Evolutionary conservation across 2,888 invertebrate genomes (phyloP), one percentile per base, ranked within the genome.

Genomic region (Eledona agricola): DNA sequence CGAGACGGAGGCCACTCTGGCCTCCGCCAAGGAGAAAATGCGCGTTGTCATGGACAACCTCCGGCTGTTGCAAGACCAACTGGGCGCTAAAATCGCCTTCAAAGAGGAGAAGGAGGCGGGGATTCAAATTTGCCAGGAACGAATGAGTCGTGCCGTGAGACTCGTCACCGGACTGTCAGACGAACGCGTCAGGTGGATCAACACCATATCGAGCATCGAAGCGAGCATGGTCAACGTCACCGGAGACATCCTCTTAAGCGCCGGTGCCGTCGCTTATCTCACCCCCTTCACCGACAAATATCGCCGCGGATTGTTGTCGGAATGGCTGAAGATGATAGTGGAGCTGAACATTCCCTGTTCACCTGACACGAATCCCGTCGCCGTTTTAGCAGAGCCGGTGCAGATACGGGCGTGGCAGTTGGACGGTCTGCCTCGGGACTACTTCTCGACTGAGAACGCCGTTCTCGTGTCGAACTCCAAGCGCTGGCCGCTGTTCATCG

Each of bases 401-500:
- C 80, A 82, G 47, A 89, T 90, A 59, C 80, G 90, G 71, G 83
- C 79, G 7, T 94, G 93, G 93, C 90, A 93, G 69, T 82, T 94
- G 66, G 86, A 87, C 67, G 94, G 93, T 0, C 77, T 95, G 28
- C 94, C 95, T 0, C 83, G 90, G 4, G 94, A 95, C 73, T 81
- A 83, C 5, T 83, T 94, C 63, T 93, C 93, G 0, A 88, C 92
- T 19, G 94, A 95, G 75, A 95, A 93, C 53, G 93, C 91, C 1
- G 89, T 95, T 29, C 83, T 95, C 52, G 88, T 91, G 57, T 83
- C 83, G 25, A 88, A 88, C 75, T 93, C 94, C 0, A 83, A 87
- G 9, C 82, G 94, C 19, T 95, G 93, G 87, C 93, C 95, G 1
- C 81, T 96, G 19, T 88, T 95, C 74, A 90, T 96, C 58, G 95